phyloP scores from a whole-genome alignment of 2,113 vertebrate genomes.

The Dryoscopus gambensis region DNA sequence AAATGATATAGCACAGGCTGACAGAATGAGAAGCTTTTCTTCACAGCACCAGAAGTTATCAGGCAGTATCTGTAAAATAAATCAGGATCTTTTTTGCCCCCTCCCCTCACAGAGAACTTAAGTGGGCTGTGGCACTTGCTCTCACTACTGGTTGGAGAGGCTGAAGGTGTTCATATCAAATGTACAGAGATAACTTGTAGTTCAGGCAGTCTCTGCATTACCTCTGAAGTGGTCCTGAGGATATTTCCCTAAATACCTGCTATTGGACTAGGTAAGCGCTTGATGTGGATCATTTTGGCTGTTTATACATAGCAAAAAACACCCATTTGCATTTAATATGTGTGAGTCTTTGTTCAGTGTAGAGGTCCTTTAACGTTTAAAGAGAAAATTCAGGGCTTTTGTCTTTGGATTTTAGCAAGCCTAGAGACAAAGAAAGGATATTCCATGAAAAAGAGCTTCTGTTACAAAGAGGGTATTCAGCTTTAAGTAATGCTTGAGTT shows the following conservation, averaged over 20 bases:
- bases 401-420: neutral
- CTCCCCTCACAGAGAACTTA: neutral
- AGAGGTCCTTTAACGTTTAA: neutral
- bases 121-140: neutral
- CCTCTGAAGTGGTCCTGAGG: neutral
- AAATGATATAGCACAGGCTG: neutral
- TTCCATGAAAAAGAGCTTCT: neutral
- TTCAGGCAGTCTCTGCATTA: neutral
- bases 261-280: neutral
- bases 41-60: neutral
- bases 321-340: neutral
- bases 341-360: neutral
- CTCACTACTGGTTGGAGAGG: neutral
- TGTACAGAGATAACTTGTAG: neutral
- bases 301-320: neutral
- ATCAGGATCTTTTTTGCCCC: neutral
- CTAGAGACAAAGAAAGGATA: neutral
- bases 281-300: neutral
- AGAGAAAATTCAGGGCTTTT: neutral
- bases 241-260: neutral
- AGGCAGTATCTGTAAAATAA: neutral
- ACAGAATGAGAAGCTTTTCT: neutral
- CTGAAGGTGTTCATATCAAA: neutral
- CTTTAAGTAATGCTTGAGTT: neutral
- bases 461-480: neutral